Base-by-base conservation (phyloP, 2,797 vertebrate species). In the Tapirus indicus region DNA sequence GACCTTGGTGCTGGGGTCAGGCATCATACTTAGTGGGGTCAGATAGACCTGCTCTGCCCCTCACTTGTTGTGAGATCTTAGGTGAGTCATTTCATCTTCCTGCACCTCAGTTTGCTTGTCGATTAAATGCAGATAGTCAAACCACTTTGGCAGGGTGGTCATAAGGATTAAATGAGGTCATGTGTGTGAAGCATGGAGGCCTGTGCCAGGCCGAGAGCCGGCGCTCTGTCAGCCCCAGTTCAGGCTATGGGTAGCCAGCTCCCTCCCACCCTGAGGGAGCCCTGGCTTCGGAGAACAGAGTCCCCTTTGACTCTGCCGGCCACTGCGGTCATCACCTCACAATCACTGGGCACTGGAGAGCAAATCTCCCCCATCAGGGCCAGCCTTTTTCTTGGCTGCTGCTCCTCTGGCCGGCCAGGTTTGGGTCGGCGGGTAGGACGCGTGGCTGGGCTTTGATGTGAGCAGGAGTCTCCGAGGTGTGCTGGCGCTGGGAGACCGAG, bases 341-440 rank as follows among this genome's bases (percentile, higher is more conserved):
- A 96, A 97, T 98, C 97, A 92, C 97, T 86, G 18, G 49, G 97
- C 77, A 72, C 83, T 47, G 68, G 97, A 98, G 95, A 98, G 97
- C 97, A 97, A 98, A 98, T 95, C 97, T 94, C 97, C 95, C 18
- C 94, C 87, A 88, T 96, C 97, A 96, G 97, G 97, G 91, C 96
- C 93, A 94, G 98, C 97, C 97, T 98, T 97, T 98, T 96, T 97
- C 98, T 98, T 97, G 98, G 98, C 97, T 35, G 72, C 88, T 92
- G 98, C 98, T 97, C 97, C 97, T 83, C 96, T 85, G 94, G 97
- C 97, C 97, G 97, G 97, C 98, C 90, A 96, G 97, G 98, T 98
- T 98, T 98, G 98, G 97, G 95, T 98, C 98, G 98, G 98, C 94
- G 80, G 60, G 68, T 38, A 54, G 72, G 82, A 62, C 0, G 56